Base-by-base conservation (phyloP, 2,113 vertebrate genomes). In the Phoenicopterus ruber region DNA sequence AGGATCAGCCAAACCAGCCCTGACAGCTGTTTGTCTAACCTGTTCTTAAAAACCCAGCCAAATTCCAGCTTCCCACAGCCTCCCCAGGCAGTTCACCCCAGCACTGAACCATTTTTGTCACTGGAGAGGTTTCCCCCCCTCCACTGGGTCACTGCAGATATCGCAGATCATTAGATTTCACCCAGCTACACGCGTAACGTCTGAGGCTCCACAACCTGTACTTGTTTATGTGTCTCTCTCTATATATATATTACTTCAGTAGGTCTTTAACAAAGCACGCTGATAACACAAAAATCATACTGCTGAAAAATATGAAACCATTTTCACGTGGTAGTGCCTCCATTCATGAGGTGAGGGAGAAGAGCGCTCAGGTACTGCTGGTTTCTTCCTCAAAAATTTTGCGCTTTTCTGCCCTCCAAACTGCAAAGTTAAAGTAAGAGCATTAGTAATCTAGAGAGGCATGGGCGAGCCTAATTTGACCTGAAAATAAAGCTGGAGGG, bases 21-120 rank as follows among this genome's bases (percentile, higher is more conserved):
- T 87, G 93, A 95, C 93, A 95, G 89, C 69, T 86, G 84, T 93
- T 94, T 92, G 86, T 93, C 93, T 76, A 94, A 96, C 93, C 83
- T 84, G 81, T 62, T 95, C 73, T 52, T 82, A 87, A 89, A 93
- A 89, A 25, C 17, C 17, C 47, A 79, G 83, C 55, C 55, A 91
- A 82, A 36, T 38, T 21, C 61, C 58, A 87, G 50, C 36, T 91
- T 74, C 29, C 55, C 65, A 82, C 57, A 74, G 81, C 20, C 1
- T 91, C 69, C 57, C 26, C 81, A 84, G 73, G 91, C 65, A 78
- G 55, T 69, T 52, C 44, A 84, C 18, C 26, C 32, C 34, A 59
- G 59, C 76, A 66, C n/a, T 20, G 63, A 78, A 65, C 59, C 13
- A 34, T 78, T 59, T 91, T 29, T 0, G 0, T 92, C 72, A 74